phyloP scores from a whole-genome alignment of 1,140 invertebrate species.

The Aphelinus certus region DNA sequence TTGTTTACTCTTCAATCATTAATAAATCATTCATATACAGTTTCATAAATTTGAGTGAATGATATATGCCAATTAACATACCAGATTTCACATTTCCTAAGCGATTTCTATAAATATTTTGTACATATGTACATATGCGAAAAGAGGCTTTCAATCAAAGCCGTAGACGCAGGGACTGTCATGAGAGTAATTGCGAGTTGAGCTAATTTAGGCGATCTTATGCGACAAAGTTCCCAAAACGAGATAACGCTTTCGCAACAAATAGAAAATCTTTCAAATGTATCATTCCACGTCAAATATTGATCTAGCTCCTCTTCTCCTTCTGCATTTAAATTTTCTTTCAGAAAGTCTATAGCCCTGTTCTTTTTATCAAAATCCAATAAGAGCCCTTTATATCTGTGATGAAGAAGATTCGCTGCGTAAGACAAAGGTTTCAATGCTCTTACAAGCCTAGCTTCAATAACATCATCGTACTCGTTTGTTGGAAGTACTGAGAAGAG shows the following conservation, averaged over 20 bases:
- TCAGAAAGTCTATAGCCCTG: background rate
- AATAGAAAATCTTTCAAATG: background rate
- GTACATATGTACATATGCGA: background rate
- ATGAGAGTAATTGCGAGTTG: background rate
- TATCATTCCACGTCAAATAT: background rate
- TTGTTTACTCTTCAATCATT: no score
- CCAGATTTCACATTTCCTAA: conserved; percentile 10
- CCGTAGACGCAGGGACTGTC: background rate
- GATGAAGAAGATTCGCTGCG: conserved; percentile 14
- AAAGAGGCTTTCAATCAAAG: background rate
- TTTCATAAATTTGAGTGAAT: no score
- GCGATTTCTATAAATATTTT: background rate
- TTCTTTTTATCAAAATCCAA: background rate
- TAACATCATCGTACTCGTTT: background rate
- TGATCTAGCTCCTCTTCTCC: background rate
- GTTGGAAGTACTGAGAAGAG: background rate
- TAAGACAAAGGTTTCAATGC: conserved; percentile 1
- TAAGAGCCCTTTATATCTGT: background rate
- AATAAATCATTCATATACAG: no score
- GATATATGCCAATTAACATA: background rate
- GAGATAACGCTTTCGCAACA: background rate
- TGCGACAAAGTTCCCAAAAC: background rate
- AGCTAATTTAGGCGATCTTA: background rate
- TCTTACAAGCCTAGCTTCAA: background rate
- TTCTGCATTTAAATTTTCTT: background rate